Evolutionary conservation across 2,113 vertebrate genomes (phyloP).

Genomic region (Odontesthes bonariensis): DNA sequence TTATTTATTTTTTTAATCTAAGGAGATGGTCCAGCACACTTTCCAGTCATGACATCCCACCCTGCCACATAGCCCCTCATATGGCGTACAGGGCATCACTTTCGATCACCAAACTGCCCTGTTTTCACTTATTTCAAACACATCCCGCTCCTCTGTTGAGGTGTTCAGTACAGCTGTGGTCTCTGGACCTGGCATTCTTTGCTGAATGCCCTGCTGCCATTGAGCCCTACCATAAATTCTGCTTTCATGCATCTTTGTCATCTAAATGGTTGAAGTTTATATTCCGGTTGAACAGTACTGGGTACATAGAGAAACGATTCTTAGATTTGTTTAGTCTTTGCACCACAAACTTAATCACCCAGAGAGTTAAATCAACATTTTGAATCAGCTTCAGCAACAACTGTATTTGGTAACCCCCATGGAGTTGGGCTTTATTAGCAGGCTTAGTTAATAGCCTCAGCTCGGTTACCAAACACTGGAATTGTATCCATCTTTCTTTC

Average conservation of each 20-base stretch:
- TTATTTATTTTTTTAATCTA: too few species aligned
- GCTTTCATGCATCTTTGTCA: neutral
- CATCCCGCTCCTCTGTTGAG: neutral
- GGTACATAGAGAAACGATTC: too few species aligned
- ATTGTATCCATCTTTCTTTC: conserved; percentile 2
- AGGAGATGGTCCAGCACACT: too few species aligned
- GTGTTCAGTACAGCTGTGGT: conserved; percentile 1
- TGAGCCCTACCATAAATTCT: conserved; percentile 1
- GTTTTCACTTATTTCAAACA: neutral
- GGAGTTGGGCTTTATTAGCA: neutral
- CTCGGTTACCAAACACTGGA: neutral
- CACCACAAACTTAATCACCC: neutral
- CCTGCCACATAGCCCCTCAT: neutral
- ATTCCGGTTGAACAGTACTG: too few species aligned
- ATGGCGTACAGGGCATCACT: neutral
- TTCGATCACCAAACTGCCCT: neutral
- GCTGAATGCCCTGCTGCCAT: neutral
- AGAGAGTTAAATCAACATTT: neutral
- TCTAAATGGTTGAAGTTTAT: neutral
- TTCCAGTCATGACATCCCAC: too few species aligned
- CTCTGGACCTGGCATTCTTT: conserved; percentile 8
- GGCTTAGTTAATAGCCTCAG: neutral
- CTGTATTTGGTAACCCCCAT: too few species aligned
- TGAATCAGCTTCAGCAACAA: too few species aligned
- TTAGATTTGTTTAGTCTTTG: too few species aligned